Conservation (phyloP, 2,113 vertebrate species). For the Mus spicilegus region DNA sequence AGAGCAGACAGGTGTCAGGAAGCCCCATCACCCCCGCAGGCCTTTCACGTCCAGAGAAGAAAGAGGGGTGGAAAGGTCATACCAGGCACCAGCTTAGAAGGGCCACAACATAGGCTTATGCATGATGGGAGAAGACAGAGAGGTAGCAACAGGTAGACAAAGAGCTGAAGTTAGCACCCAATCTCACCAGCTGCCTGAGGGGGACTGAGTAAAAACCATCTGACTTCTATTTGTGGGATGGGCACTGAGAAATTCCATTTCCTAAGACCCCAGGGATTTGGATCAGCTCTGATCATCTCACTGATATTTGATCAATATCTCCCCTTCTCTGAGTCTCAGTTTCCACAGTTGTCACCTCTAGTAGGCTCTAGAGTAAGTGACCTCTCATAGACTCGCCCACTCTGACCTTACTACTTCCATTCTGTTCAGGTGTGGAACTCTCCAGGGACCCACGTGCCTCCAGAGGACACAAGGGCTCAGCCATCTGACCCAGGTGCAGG, state of each 20-base stretch:
- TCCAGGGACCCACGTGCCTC: not conserved
- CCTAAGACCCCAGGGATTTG: not conserved
- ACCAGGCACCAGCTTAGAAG: not conserved
- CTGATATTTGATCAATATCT: not conserved
- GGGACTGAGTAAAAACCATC: not conserved
- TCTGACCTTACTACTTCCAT: not conserved
- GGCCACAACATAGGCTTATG: not conserved
- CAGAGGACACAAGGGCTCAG: not conserved
- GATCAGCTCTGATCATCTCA: not conserved
- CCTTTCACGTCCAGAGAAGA: not conserved
- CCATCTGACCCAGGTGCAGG: not conserved
- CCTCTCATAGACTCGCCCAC: not conserved
- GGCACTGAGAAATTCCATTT: not conserved
- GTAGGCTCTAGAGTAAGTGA: not conserved
- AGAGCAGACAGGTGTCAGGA: not conserved
- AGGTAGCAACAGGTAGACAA: not conserved
- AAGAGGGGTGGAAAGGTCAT: not conserved
- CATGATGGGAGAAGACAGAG: fast-evolving
- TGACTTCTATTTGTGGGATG: not conserved
- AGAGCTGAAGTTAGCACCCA: not conserved
- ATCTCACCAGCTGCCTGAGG: not conserved
- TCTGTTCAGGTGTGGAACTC: not conserved
- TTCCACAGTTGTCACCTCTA: not conserved
- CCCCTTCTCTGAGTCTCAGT: not conserved
- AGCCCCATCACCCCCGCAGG: not conserved